Evolutionary conservation across 2,888 invertebrate species (phyloP), one percentile per base, ranked within the genome.

Genomic region (Sarcophaga rosellei): DNA sequence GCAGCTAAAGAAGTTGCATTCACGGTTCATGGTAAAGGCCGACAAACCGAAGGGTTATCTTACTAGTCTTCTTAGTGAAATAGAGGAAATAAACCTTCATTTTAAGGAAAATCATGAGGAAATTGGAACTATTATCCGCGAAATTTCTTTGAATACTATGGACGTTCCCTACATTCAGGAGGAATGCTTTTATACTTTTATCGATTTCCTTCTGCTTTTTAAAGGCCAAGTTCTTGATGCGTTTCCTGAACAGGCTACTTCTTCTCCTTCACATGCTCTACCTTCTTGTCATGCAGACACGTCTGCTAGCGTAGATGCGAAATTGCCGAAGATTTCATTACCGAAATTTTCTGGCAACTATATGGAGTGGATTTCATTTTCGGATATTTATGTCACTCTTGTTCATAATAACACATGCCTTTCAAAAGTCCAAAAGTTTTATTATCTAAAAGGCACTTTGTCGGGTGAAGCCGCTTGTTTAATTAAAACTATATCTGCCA

Each of bases 401-500:
- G 25, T 6, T 25, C 25, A 25, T 25, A 25, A 25, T 25, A 25
- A 25, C 25, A 25, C 25, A 1, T 25, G 25, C 25, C 25, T 25
- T 25, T 25, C 25, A 25, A 25, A 25, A 25, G 5, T 25, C 6
- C 25, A 25, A 6, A 25, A 25, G 25, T 25, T 25, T 25, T 25
- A 25, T 25, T 25, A 25, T 25, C 25, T 25, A 25, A 25, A 25
- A 25, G 25, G 25, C 25, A 25, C 25, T 25, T 1, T 25, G 25
- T 25, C 25, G 6, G 25, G 35, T 35, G 8, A 8, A 69, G 59
- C 78, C 35, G 68, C 47, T 1, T 2, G 69, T 62, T 25, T 78
- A 45, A 61, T 78, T 25, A 77, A 77, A 15, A 59, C 59, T 25
- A 57, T 77, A 66, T 77, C 68, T 35, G 57, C 23, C 23, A 68